Evolutionary conservation across 2,888 invertebrate species (phyloP), one percentile per base, ranked within the genome.

Genomic region (Ennomos fuscantarius): DNA sequence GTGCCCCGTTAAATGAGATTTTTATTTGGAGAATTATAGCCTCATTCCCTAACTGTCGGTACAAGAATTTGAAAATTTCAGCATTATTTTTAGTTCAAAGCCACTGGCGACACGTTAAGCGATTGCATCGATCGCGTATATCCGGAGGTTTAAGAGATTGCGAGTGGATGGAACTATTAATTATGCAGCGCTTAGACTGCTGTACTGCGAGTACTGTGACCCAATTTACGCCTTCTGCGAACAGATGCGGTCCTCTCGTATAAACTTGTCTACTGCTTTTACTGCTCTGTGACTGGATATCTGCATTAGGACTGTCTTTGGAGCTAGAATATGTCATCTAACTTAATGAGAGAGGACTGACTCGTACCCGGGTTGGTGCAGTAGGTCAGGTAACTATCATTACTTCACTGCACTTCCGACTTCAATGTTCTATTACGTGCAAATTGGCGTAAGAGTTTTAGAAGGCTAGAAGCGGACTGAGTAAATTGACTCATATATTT

Each of bases 151-250:
- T 79, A 78, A 79, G 80, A 81, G 78, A 78, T 73, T 76, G 72
- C 64, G 68, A 74, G 74, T 73, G 72, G 74, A 73, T 74, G 71
- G 73, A 69, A 72, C 76, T 76, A 82, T 86, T 84, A 84, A 87
- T 87, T 85, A 84, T 86, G 80, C 82, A 83, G 68, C 71, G 79
- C 77, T 80, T 77, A 70, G 31, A 32, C 48, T 43, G 12, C 44
- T 36, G 40, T 36, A 24, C 48, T 49, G 50, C 31, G 47, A 52
- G 32, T 63, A 68, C 78, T 79, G 76, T 81, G 86, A 85, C 86
- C 86, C 76, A 85, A 80, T 83, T 83, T 62, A 56, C 45, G 35
- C 15, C 62, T 70, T 66, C 70, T 72, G 69, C 44, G 68, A 77
- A 74, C 82, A 79, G 75, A 73, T 81, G 79, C 56, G 67, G 70